phyloP scores from a whole-genome alignment of 53 echinoderm and acorn worm genomes.

The Pentamera pediparva region DNA sequence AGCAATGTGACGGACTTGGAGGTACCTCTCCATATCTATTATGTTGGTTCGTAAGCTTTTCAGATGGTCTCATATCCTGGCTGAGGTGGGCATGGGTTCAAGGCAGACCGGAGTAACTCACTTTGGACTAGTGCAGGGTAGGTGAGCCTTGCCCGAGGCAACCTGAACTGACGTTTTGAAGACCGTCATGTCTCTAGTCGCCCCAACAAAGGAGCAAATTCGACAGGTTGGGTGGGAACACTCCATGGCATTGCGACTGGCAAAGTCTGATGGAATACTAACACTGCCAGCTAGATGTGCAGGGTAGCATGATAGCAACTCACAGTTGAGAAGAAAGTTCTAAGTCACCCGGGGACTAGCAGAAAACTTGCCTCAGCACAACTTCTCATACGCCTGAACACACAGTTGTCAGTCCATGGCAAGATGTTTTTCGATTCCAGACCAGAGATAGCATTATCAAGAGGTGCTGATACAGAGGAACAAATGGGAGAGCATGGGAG shows the following conservation, averaged over 20 bases:
- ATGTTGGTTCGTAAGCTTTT: conserved; percentile 54
- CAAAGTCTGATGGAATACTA: conserved; percentile 43
- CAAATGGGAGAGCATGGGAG: no score
- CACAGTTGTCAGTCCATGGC: no score
- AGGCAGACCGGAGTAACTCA: conserved; percentile 30
- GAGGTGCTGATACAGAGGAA: no score
- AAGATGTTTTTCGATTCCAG: no score
- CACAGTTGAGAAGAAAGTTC: conserved; percentile 53
- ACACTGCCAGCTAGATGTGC: conserved; percentile 42
- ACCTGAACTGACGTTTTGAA: conserved; percentile 25
- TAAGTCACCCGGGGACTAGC: no score
- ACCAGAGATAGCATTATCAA: no score
- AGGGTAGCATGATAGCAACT: conserved; percentile 24
- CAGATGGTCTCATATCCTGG: conserved; percentile 56
- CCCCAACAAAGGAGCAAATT: conserved; percentile 48
- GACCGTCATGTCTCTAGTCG: conserved; percentile 38
- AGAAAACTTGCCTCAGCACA: no score
- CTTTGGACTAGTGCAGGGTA: conserved; percentile 57
- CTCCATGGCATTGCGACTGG: conserved; percentile 42
- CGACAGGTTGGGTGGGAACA: conserved; percentile 54
- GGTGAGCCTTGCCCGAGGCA: conserved; percentile 21
- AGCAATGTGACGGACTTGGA: conserved; percentile 44
- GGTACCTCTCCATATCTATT: conserved; percentile 61
- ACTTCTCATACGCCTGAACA: no score
- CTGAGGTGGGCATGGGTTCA: conserved; percentile 45